Evolutionary conservation across 2,797 vertebrate species (phyloP).

Genomic region (Tadarida brasiliensis): DNA sequence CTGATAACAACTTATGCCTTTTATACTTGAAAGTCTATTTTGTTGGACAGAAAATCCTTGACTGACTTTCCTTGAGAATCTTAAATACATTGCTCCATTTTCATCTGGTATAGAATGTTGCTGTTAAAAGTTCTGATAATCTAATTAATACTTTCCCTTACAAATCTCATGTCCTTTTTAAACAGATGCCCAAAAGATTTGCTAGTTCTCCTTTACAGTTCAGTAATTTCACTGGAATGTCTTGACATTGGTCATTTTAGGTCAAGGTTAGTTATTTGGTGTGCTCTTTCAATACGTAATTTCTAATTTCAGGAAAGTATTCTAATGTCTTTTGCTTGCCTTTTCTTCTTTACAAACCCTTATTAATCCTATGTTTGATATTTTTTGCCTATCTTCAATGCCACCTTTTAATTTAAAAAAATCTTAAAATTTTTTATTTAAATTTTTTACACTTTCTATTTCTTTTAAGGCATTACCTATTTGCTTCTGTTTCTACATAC

Average conservation of each 20-base stretch:
- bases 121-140: slow-evolving; percentile 21
- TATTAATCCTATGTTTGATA: neutral
- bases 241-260: neutral
- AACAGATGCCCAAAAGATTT: neutral
- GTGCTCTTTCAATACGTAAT: neutral
- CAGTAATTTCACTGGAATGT: neutral
- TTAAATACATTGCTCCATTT: too few relatives aligned
- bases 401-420: slow-evolving; percentile 31
- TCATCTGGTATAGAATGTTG: too few relatives aligned
- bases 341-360: neutral
- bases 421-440: neutral
- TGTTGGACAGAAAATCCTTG: neutral
- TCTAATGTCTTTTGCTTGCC: slow-evolving; percentile 12
- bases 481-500: neutral
- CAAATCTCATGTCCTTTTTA: neutral
- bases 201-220: neutral
- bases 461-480: neutral
- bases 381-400: slow-evolving; percentile 12
- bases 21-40: neutral
- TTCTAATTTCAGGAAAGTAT: neutral
- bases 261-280: neutral
- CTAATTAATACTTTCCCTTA: neutral
- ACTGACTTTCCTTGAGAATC: too few relatives aligned
- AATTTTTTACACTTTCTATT: neutral
- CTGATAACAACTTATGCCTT: neutral